A percentile compares a stretch with the other conserved stretches of the same genome.
Evolutionary conservation across 2,797 vertebrate genomes (phyloP).

Genomic region (Sylvilagus floridanus): DNA sequence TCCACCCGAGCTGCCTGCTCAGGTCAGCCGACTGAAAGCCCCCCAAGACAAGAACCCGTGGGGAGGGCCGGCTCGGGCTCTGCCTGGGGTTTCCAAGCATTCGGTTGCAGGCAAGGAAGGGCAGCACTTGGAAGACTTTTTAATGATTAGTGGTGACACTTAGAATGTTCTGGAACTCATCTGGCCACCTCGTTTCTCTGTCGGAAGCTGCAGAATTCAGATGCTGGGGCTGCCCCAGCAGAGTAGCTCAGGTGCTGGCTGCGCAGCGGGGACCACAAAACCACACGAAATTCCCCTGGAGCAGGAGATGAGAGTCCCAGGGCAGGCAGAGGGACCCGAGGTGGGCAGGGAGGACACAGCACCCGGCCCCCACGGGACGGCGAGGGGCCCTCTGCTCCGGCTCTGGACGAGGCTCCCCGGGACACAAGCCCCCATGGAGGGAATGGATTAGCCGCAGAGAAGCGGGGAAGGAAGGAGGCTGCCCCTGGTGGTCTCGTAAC

Average conservation of each 20-base stretch:
- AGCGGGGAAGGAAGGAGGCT: neutral
- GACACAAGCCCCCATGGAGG: neutral
- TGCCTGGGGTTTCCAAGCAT: neutral
- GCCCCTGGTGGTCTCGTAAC: slow-evolving; percentile 61
- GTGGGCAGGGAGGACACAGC: too few relatives aligned
- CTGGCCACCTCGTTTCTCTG: neutral
- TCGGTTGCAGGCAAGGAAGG: neutral
- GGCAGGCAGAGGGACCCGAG: neutral
- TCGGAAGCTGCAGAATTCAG: neutral
- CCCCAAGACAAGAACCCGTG: neutral
- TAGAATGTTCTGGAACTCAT: neutral
- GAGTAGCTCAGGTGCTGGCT: neutral
- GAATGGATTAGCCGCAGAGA: slow-evolving; percentile 43
- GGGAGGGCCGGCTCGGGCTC: neutral
- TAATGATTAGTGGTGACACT: neutral
- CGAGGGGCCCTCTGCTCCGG: neutral
- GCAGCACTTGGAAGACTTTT: neutral
- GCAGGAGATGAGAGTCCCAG: neutral
- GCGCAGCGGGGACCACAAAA: neutral
- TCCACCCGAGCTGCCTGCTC: neutral
- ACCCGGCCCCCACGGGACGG: neutral
- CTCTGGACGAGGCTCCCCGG: neutral
- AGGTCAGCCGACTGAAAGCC: neutral
- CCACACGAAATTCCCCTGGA: neutral
- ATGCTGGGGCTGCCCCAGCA: rapidly evolving